A percentile compares a stretch with the other conserved stretches of the same genome.
Conservation (phyloP, 2,888 invertebrate genomes). For the Sceliomorpha sp. region DNA sequence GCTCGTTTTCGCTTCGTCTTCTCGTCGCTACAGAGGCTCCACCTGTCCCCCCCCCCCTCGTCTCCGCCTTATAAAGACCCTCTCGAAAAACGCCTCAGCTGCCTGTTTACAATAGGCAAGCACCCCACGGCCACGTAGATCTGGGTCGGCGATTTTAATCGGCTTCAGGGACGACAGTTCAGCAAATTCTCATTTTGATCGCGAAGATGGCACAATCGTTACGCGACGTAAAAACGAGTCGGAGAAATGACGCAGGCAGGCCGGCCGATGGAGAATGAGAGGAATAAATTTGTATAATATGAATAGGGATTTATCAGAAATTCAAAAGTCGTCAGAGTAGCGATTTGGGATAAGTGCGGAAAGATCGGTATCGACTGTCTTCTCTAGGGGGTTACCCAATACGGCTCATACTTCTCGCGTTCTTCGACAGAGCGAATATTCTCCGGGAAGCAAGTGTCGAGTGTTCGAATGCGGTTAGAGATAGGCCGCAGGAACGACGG, state of each 20-base stretch:
- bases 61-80: conserved; percentile 61
- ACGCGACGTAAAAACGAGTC: background rate
- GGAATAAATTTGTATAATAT: no score
- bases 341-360: no score
- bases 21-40: conserved; percentile 3
- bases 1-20: conserved; percentile 49
- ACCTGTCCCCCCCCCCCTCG: conserved; percentile 34
- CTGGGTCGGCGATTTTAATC: conserved; percentile 78
- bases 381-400: no score
- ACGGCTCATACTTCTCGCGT: no score
- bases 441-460: no score
- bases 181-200: conserved; percentile 61
- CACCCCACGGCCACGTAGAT: conserved; percentile 66
- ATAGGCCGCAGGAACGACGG: no score
- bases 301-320: no score
- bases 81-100: conserved; percentile 75
- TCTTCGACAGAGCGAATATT: no score
- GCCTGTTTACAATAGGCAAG: conserved; percentile 74
- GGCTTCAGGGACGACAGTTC: conserved; percentile 67
- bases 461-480: no score
- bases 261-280: no score
- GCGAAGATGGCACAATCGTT: conserved; percentile 31
- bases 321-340: no score
- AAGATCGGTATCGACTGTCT: no score
- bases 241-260: background rate